These are phyloP conservation scores for Galeopterus variegatus DNA, from an alignment of 2,113 vertebrate genomes.

Conservation along the genomic window DNA sequence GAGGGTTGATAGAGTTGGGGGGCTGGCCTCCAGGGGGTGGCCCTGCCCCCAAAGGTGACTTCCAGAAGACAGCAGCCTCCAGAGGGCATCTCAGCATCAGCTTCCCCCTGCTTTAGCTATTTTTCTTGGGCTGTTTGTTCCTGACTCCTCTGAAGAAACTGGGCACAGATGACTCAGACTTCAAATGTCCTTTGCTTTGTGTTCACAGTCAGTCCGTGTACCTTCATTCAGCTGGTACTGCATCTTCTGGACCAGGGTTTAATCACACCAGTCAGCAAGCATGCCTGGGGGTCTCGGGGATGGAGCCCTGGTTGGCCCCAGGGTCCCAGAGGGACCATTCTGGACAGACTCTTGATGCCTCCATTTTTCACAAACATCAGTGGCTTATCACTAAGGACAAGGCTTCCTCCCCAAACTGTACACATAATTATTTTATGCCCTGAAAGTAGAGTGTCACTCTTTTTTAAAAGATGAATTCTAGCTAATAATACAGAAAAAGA, in stretches of 20 bases:
- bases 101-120: neutral
- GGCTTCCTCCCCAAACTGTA: neutral
- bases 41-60: neutral
- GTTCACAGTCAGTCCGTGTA: neutral
- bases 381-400: neutral
- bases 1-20: neutral
- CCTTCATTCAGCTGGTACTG: neutral
- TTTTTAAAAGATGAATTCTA: conserved; percentile 7
- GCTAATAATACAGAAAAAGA: neutral
- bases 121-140: neutral
- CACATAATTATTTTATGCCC: conserved; percentile 11
- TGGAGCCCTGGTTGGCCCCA: neutral
- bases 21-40: neutral
- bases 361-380: neutral
- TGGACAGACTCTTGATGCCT: neutral
- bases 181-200: conserved; percentile 15
- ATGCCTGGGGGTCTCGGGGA: neutral
- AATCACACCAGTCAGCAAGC: neutral
- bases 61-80: neutral
- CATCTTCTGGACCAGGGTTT: neutral
- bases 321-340: neutral
- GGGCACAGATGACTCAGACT: neutral
- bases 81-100: neutral
- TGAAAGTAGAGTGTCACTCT: neutral
- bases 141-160: neutral